Percentiles rank a stretch among this genome's conserved stretches.
Conservation (phyloP, 37 sponge, comb jelly and placozoan genomes). For the Beroe forskalii region DNA sequence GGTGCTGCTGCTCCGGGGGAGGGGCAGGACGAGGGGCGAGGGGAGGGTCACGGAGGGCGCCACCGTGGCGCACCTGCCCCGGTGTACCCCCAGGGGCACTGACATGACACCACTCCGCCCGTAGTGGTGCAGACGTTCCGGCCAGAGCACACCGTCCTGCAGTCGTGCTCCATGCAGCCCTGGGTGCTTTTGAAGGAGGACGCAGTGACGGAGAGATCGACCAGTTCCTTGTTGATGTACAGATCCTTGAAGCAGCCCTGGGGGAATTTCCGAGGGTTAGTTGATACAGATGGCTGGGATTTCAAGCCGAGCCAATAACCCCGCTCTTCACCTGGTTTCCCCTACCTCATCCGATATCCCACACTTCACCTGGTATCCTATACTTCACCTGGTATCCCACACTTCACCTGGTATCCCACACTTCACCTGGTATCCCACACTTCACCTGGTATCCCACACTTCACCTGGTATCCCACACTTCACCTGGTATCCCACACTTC, state of each 20-base stretch:
- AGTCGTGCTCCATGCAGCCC: constrained; percentile 30
- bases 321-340: too few relatives aligned
- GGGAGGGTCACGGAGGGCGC: constrained; percentile 44
- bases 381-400: too few relatives aligned
- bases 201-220: neutral
- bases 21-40: neutral
- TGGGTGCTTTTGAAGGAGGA: neutral
- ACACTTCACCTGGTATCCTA: too few relatives aligned
- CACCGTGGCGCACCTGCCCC: neutral
- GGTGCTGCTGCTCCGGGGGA: neutral
- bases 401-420: too few relatives aligned
- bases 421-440: too few relatives aligned
- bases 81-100: constrained; percentile 55
- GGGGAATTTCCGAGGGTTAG: too few relatives aligned
- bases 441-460: too few relatives aligned
- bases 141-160: constrained; percentile 18
- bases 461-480: too few relatives aligned
- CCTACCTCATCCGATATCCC: too few relatives aligned
- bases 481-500: too few relatives aligned
- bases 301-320: too few relatives aligned
- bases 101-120: constrained; percentile 37
- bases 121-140: constrained; percentile 19
- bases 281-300: too few relatives aligned
- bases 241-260: constrained; percentile 44
- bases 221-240: constrained; percentile 6